phyloP scores from a whole-genome alignment of 2,113 vertebrate genomes.

The Cygnus atratus region DNA sequence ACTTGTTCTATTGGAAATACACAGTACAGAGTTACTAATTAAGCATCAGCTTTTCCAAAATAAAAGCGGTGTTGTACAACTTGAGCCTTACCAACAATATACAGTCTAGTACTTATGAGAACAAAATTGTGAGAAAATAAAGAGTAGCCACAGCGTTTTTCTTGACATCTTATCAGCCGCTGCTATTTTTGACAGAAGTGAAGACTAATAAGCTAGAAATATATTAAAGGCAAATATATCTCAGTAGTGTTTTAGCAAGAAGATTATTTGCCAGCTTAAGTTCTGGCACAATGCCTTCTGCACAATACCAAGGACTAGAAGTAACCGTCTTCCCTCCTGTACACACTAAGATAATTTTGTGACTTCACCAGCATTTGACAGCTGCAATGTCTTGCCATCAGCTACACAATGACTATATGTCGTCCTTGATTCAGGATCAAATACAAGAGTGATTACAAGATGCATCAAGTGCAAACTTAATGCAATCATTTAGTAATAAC shows the following conservation, averaged over 20 bases:
- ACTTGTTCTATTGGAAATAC: neutral
- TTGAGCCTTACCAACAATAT: neutral
- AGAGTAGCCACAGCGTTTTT: neutral
- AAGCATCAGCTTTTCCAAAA: neutral
- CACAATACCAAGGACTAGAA: neutral
- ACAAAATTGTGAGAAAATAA: neutral
- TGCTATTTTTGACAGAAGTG: neutral
- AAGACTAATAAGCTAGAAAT: neutral
- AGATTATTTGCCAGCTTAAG: neutral
- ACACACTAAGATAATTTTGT: neutral
- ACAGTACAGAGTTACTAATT: neutral
- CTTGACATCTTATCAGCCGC: neutral
- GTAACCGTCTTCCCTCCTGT: neutral
- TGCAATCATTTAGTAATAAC: neutral
- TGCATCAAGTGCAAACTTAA: neutral
- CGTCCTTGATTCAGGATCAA: neutral
- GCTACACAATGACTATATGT: neutral
- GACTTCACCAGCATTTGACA: neutral
- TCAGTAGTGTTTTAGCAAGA: neutral
- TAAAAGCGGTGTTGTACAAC: neutral
- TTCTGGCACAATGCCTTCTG: neutral
- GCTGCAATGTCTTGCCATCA: neutral
- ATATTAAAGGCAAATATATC: neutral
- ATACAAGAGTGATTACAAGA: neutral
- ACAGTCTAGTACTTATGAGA: accelerated